These are phyloP conservation scores for Furnarius figulus DNA, from an alignment of 2,113 vertebrate species.

Conservation along the genomic window DNA sequence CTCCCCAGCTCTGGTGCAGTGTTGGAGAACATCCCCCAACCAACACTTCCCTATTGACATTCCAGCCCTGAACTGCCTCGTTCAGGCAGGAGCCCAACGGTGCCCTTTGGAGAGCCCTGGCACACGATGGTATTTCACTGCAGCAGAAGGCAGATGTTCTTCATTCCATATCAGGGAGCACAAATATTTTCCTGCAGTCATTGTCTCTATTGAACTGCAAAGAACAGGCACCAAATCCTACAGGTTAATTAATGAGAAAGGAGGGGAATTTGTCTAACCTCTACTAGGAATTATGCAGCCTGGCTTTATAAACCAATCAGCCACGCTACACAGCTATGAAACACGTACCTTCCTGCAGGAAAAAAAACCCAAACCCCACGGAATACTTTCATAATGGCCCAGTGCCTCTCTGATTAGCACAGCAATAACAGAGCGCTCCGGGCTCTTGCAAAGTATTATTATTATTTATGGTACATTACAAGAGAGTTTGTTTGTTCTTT, in stretches of 20 bases:
- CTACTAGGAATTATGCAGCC: conserved; percentile 5
- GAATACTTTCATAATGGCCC: conserved; percentile 22
- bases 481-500: conserved; percentile 20
- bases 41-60: accelerated
- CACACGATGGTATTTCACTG: neutral
- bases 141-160: conserved; percentile 28
- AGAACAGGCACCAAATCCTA: conserved; percentile 30
- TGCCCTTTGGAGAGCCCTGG: neutral
- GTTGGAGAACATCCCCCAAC: neutral
- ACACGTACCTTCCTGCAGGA: neutral
- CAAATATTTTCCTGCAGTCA: neutral
- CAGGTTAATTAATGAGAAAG: conserved; percentile 44
- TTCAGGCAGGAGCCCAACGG: neutral
- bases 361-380: neutral
- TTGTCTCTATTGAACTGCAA: neutral
- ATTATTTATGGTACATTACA: conserved; percentile 48
- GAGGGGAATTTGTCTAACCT: conserved; percentile 38
- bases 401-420: conserved; percentile 29
- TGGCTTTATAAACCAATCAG: conserved; percentile 41
- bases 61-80: neutral
- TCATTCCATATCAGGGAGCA: neutral
- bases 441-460: conserved; percentile 2
- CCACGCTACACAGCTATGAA: neutral
- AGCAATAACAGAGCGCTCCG: neutral
- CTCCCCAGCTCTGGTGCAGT: neutral